These are phyloP conservation scores for Aporophyla nigra DNA, from an alignment of 2,888 invertebrate species.

Conservation along the genomic window DNA sequence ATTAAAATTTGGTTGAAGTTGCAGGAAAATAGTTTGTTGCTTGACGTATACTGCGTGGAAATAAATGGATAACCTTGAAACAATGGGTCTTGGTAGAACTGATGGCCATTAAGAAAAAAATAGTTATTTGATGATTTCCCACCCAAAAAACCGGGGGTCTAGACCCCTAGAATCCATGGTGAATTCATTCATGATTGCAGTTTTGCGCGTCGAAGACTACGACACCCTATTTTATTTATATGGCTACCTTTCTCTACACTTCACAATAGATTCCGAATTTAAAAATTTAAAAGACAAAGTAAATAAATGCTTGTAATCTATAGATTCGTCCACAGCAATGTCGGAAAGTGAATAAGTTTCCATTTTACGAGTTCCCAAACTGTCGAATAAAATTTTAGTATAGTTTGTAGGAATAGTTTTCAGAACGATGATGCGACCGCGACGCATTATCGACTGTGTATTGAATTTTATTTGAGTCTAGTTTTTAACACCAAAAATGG, in stretches of 20 bases:
- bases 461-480: slow-evolving; percentile 16
- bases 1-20: not conserved
- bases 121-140: too few relatives aligned
- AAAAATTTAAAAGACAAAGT: slow-evolving; percentile 11
- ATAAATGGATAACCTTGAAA: too few relatives aligned
- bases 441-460: slow-evolving; percentile 14
- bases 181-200: too few relatives aligned
- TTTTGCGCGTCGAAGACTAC: too few relatives aligned
- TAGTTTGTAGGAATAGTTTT: slow-evolving; percentile 43
- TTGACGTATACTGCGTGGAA: not conserved
- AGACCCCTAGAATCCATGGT: too few relatives aligned
- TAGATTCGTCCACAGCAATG: slow-evolving; percentile 27
- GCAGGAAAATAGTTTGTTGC: not conserved
- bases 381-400: slow-evolving; percentile 51
- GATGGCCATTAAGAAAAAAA: too few relatives aligned
- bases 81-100: too few relatives aligned
- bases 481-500: not conserved
- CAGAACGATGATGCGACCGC: slow-evolving; percentile 28
- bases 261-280: not conserved
- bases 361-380: slow-evolving; percentile 46
- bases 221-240: too few relatives aligned
- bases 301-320: slow-evolving; percentile 13
- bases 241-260: too few relatives aligned
- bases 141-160: too few relatives aligned
- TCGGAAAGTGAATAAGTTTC: slow-evolving; percentile 48